Percentiles rank a stretch among this genome's conserved stretches.
phyloP scores from a whole-genome alignment of 2,797 vertebrate species.

The Mormyrus hasselquistii region DNA sequence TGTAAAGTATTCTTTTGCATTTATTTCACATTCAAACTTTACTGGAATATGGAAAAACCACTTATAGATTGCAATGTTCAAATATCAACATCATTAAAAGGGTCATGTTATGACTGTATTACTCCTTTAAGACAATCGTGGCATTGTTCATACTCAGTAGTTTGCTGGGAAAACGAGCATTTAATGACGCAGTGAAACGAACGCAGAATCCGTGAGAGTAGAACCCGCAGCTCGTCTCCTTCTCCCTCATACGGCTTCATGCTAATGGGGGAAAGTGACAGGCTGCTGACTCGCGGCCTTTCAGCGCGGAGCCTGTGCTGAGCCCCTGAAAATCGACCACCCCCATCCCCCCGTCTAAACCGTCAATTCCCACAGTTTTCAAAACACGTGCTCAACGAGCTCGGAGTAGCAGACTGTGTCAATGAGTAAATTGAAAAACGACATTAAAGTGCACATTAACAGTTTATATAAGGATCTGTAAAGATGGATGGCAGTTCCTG shows the following conservation, averaged over 20 bases:
- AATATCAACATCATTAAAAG: neutral
- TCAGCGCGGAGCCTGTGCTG: neutral
- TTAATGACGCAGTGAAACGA: slow-evolving; percentile 9
- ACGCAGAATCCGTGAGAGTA: neutral
- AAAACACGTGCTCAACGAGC: neutral
- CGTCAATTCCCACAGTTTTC: neutral
- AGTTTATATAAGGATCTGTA: neutral
- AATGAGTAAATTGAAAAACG: neutral
- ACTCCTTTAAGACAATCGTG: slow-evolving; percentile 27
- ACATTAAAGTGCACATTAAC: neutral
- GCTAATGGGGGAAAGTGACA: neutral
- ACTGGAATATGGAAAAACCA: neutral
- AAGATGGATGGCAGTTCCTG: neutral
- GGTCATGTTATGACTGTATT: slow-evolving; percentile 13
- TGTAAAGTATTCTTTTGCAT: neutral
- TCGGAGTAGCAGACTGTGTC: neutral
- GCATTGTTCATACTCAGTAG: slow-evolving; percentile 11
- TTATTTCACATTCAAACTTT: neutral
- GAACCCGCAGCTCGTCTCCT: neutral
- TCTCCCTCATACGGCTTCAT: neutral
- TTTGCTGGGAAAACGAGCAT: slow-evolving; percentile 16
- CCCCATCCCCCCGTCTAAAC: too few relatives aligned
- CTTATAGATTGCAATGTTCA: neutral
- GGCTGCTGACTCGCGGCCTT: neutral
- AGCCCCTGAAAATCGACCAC: neutral